phyloP scores from a whole-genome alignment of 2,797 vertebrate genomes.

The Chrysolophus pictus region DNA sequence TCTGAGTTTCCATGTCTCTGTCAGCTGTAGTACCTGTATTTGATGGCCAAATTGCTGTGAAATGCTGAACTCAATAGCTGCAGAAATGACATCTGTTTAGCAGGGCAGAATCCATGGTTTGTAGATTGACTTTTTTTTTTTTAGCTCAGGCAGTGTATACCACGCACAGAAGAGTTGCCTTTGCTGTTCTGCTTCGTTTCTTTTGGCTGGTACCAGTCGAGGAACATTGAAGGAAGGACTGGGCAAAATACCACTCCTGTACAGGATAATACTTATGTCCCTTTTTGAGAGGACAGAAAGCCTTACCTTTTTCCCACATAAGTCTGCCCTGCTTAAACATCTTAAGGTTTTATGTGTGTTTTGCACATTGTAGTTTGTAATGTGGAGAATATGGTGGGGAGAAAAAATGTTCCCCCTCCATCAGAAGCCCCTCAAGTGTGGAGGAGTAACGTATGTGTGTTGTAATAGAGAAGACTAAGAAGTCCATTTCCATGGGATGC shows the following conservation, averaged over 20 bases:
- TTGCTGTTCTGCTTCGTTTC: neutral
- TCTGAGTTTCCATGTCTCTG: constrained; percentile 22
- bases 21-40: constrained; percentile 44
- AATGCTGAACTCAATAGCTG: constrained; percentile 12
- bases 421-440: neutral
- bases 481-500: neutral
- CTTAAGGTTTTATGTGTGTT: neutral
- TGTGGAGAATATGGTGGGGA: neutral
- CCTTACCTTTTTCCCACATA: neutral
- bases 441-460: neutral
- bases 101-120: constrained; percentile 24
- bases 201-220: neutral
- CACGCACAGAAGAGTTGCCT: neutral
- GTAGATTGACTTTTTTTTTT: neutral
- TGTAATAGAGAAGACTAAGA: neutral
- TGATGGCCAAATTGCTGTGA: constrained; percentile 20
- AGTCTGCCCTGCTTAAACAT: constrained; percentile 48
- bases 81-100: constrained; percentile 22
- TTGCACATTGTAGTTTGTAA: constrained; percentile 24
- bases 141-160: neutral
- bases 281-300: neutral
- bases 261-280: neutral
- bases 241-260: neutral
- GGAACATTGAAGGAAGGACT: neutral
- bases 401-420: neutral